Percentiles rank a stretch among this genome's conserved stretches.
phyloP scores from a whole-genome alignment of 2,113 vertebrate species.

The Dissostichus mawsoni region DNA sequence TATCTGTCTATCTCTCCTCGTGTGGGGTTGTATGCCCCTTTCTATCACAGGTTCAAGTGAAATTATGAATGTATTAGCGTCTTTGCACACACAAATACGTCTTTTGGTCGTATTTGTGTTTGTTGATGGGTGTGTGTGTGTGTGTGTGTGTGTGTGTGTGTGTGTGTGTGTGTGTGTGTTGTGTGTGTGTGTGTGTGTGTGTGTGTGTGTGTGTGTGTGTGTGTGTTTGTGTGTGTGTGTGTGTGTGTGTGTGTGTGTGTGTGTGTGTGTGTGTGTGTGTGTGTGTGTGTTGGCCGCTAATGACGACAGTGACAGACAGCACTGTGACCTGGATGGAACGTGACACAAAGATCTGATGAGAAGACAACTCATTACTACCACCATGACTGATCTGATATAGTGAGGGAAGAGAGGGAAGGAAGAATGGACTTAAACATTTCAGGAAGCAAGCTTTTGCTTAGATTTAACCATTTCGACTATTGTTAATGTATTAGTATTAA shows the following conservation, averaged over 20 bases:
- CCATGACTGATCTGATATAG: conserved; percentile 14
- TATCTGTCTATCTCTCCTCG: not conserved
- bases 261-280: not conserved
- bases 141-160: not conserved
- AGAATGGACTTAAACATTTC: not conserved
- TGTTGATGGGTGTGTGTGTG: not conserved
- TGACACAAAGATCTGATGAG: not conserved
- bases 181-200: not conserved
- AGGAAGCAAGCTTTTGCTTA: not conserved
- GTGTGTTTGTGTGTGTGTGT: not conserved
- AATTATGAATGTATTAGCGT: not conserved
- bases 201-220: not conserved
- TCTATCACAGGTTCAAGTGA: not conserved
- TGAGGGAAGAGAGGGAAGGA: conserved; percentile 29
- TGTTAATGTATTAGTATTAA: not conserved
- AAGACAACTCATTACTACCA: not conserved
- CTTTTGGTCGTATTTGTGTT: not conserved
- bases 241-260: not conserved
- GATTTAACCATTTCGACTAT: not conserved
- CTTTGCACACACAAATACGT: too few species aligned
- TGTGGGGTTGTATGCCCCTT: not conserved
- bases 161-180: not conserved
- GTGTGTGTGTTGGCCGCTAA: not conserved
- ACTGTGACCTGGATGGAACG: conserved; percentile 52
- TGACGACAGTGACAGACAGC: not conserved